Percentiles rank a stretch among this genome's conserved stretches.
Evolutionary conservation across 23 tunicate genomes (phyloP).

Genomic region (Oikopleura albicans): DNA sequence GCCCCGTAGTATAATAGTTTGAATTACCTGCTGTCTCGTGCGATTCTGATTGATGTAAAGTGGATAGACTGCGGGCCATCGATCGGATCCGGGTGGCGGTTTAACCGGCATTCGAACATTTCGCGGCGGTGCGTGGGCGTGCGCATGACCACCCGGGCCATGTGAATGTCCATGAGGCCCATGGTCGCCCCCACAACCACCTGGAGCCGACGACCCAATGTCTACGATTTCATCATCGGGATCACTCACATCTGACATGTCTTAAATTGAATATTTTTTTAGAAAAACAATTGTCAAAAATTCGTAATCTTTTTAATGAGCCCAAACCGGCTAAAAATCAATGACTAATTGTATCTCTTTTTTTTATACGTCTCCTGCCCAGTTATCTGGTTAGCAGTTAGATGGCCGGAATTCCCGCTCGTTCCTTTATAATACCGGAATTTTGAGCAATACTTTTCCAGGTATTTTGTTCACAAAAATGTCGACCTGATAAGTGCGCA

Average conservation of each 20-base stretch:
- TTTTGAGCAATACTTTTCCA: too few relatives aligned
- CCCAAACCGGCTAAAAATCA: too few relatives aligned
- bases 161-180: slow-evolving; percentile 7
- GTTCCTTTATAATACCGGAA: too few relatives aligned
- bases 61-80: slow-evolving; percentile 8
- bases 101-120: neutral
- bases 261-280: neutral
- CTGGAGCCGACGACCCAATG: neutral
- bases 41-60: neutral
- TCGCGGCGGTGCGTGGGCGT: neutral
- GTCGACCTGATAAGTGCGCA: too few relatives aligned
- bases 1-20: too few relatives aligned
- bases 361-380: too few relatives aligned
- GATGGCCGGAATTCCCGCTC: too few relatives aligned
- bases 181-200: neutral
- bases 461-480: too few relatives aligned
- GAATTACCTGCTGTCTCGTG: neutral
- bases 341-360: too few relatives aligned
- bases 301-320: too few relatives aligned
- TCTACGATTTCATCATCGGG: slow-evolving; percentile 6
- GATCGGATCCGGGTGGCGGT: neutral
- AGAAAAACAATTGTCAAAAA: too few relatives aligned
- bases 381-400: too few relatives aligned
- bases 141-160: neutral
- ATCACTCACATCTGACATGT: neutral